Base-by-base conservation (phyloP, 1,140 invertebrate species). In the Bathynomus jamesi region DNA sequence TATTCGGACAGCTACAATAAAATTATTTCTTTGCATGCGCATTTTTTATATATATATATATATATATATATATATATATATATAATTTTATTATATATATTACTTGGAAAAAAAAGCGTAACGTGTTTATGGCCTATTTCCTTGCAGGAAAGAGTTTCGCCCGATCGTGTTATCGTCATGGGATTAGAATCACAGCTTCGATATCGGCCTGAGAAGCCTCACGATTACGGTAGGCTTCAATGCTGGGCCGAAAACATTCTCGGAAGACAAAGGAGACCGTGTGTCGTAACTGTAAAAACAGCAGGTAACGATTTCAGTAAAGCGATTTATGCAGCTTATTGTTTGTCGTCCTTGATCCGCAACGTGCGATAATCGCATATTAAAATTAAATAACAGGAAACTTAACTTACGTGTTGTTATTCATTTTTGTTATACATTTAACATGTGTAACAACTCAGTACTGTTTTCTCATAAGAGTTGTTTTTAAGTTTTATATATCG, bases 31-130 rank as follows among this genome's bases (percentile, higher is more conserved):
- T 24, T 63, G 24, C 13, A 63, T 63, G 13, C 27, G 27, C 27
- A 63, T 63, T 17, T 63, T 17, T 28, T 62, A 28, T 63, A 63
- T 63, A 63, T 63, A 63, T 63, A 63, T 63, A 63, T 63, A 63
- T 63, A 63, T 63, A 63, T 63, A 63, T 63, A 28, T 63, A 28
- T 63, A 63, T 63, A 63, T 63, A 63, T 63, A 63, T 63, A 28
- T 63, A 63, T 63, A 63, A 17, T 7, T 8, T 63, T 24, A 17
- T 24, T 46, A 46, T 46, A 46, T 46, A 46, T 46, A 46, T 46
- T n/a, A n/a, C n/a, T n/a, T n/a, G n/a, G n/a, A n/a, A n/a, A n/a
- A n/a, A n/a, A n/a, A n/a, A n/a, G n/a, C n/a, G n/a, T n/a, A n/a
- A 46, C n/a, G n/a, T 46, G n/a, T 46, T 11, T n/a, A n/a, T n/a